Evolutionary conservation across 2,888 invertebrate genomes (phyloP).

Genomic region (Glaucopsyche alexis): DNA sequence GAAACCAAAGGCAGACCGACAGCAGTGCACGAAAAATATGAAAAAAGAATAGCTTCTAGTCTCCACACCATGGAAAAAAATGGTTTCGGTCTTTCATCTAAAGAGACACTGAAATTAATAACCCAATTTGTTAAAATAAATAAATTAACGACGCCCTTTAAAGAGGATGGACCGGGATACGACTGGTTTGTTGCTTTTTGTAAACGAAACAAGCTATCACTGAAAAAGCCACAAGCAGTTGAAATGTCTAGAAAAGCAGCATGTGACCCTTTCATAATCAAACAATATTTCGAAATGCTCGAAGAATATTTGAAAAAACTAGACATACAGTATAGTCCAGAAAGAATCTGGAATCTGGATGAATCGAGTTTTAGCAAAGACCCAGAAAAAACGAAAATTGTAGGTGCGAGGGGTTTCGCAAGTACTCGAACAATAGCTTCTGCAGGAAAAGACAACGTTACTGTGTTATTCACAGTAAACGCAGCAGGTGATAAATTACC

Average conservation of each 20-base stretch:
- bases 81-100: neutral
- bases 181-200: neutral
- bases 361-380: slow-evolving; percentile 25
- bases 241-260: slow-evolving; percentile 15
- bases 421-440: slow-evolving; percentile 21
- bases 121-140: too few relatives aligned
- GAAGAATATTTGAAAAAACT: slow-evolving; percentile 6
- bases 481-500: slow-evolving; percentile 10
- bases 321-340: neutral
- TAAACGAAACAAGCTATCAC: neutral
- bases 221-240: slow-evolving; percentile 16
- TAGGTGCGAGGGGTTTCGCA: slow-evolving; percentile 13
- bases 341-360: slow-evolving; percentile 11
- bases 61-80: neutral
- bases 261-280: slow-evolving; percentile 19
- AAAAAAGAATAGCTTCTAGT: neutral
- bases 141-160: neutral
- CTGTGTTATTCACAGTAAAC: slow-evolving; percentile 11
- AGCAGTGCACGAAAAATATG: neutral
- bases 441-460: neutral
- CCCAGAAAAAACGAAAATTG: slow-evolving; percentile 20
- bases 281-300: neutral
- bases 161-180: neutral
- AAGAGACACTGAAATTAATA: neutral
- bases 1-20: neutral